phyloP scores from a whole-genome alignment of 2,888 invertebrate genomes.

The Plagodis pulveraria region DNA sequence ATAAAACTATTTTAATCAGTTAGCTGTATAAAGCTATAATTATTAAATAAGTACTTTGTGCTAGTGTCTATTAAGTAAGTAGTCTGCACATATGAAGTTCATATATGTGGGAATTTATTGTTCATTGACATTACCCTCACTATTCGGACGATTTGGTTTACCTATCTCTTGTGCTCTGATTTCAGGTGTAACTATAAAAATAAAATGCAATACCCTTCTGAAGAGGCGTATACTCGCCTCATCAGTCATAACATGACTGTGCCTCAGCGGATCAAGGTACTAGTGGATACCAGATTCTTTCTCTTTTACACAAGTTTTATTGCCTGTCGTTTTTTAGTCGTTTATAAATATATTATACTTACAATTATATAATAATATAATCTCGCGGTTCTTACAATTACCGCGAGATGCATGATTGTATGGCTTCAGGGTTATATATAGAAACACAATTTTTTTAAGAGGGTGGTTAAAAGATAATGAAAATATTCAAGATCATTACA shows the following conservation, averaged over 20 bases:
- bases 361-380: no score
- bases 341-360: no score
- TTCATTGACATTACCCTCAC: conserved; percentile 14
- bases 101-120: neutral
- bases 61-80: neutral
- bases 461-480: no score
- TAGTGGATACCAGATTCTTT: neutral
- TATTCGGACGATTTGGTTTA: neutral
- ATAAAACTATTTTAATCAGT: no score
- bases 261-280: conserved; percentile 79
- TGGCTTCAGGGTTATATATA: no score
- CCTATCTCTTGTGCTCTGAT: conserved; percentile 13
- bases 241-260: conserved; percentile 83
- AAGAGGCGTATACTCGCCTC: conserved; percentile 77
- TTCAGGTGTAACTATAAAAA: conserved; percentile 27
- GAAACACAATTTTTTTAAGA: no score
- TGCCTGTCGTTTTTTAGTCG: no score
- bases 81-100: neutral
- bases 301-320: neutral
- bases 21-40: no score
- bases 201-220: conserved; percentile 72
- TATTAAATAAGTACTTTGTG: no score
- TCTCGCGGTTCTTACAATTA: no score
- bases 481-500: no score
- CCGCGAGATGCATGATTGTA: no score